Percentiles rank a stretch among this genome's conserved stretches.
These are phyloP conservation scores for Tipula vernalis DNA, from an alignment of 2,888 invertebrate genomes.

Conservation along the genomic window DNA sequence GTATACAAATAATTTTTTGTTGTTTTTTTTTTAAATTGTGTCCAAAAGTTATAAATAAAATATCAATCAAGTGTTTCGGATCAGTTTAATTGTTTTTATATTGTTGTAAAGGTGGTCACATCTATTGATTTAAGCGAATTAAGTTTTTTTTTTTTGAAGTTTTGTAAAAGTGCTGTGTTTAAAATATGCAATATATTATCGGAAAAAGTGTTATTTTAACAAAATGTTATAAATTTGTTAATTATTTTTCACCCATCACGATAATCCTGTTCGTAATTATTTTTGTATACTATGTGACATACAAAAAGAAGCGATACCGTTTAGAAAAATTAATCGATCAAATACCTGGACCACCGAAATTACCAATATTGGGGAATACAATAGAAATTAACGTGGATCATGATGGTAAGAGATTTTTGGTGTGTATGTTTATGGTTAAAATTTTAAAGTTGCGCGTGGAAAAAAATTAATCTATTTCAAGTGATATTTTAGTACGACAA, in stretches of 20 bases:
- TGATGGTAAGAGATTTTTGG: slow-evolving; percentile 36
- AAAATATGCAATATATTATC: neutral
- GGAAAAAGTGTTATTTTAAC: slow-evolving; percentile 27
- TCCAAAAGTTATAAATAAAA: neutral
- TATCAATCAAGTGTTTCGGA: neutral
- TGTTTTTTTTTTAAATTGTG: neutral
- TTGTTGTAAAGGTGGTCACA: neutral
- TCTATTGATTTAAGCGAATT: neutral
- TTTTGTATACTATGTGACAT: slow-evolving; percentile 26
- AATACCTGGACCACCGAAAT: slow-evolving; percentile 44
- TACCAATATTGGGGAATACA: slow-evolving; percentile 47
- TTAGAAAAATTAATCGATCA: slow-evolving; percentile 38
- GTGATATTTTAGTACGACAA: neutral
- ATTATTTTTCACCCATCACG: slow-evolving; percentile 32
- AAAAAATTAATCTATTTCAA: too few species aligned
- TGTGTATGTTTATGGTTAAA: neutral
- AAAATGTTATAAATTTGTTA: slow-evolving; percentile 25
- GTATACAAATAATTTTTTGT: neutral
- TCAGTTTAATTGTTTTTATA: neutral
- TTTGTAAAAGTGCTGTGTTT: neutral
- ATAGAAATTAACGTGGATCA: slow-evolving; percentile 46
- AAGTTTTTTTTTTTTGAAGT: neutral
- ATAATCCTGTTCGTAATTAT: slow-evolving; percentile 25
- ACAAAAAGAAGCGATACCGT: slow-evolving; percentile 30
- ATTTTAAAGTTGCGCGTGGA: neutral